These are phyloP conservation scores for Oncopodura yosiiana DNA, from an alignment of 1,140 invertebrate species.

Conservation along the genomic window DNA sequence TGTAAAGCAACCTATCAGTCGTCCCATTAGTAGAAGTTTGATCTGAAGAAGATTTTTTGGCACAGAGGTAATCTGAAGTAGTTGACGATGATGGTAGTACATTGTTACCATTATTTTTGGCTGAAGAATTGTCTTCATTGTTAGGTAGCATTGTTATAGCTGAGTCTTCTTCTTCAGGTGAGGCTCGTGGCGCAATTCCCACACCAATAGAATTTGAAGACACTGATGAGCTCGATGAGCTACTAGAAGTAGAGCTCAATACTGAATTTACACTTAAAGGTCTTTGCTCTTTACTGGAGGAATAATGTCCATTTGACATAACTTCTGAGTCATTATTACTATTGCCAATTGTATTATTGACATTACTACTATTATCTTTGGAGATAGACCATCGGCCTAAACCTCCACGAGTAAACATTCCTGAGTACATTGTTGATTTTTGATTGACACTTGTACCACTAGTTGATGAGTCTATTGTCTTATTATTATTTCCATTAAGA, in stretches of 20 bases:
- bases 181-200: conserved; percentile 26
- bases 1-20: conserved; percentile 33
- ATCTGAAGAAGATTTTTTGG: conserved; percentile 22
- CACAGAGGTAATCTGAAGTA: conserved; percentile 13
- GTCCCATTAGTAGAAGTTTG: conserved; percentile 14
- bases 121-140: conserved; percentile 19
- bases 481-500: conserved; percentile 24
- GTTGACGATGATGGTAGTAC: conserved; percentile 1
- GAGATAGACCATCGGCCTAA: conserved; percentile 3
- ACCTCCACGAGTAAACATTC: conserved; percentile 7
- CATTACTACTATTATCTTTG: not conserved
- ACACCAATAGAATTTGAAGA: conserved; percentile 5
- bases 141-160: conserved; percentile 18
- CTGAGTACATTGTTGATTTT: conserved; percentile 7
- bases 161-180: conserved; percentile 30
- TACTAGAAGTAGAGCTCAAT: conserved; percentile 64
- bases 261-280: conserved; percentile 74
- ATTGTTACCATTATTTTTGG: no score
- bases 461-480: conserved; percentile 18
- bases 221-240: conserved; percentile 37
- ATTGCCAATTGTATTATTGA: no score
- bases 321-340: conserved; percentile 10
- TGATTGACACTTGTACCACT: conserved; percentile 19
- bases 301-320: not conserved
- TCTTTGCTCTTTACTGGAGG: conserved; percentile 37